phyloP scores from a whole-genome alignment of 2,888 invertebrate genomes.

The Mesorhabditis sp. region DNA sequence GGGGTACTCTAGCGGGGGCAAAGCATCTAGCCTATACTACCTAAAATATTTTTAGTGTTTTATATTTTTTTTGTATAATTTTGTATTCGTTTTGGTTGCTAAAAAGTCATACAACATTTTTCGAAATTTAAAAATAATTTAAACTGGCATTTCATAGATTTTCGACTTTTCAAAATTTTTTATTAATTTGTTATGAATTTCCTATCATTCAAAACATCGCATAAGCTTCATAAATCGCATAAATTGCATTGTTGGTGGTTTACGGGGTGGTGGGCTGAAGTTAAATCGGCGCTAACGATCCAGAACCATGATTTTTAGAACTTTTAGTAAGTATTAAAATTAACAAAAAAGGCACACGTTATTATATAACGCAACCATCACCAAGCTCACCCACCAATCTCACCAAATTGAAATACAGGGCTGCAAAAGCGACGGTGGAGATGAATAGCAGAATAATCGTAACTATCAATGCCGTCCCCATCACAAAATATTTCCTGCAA shows the following conservation, averaged over 20 bases:
- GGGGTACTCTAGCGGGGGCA: too few relatives aligned
- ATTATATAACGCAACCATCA: neutral
- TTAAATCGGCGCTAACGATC: too few relatives aligned
- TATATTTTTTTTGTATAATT: too few relatives aligned
- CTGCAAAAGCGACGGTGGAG: constrained; percentile 49
- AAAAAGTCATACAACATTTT: neutral
- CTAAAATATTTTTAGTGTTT: too few relatives aligned
- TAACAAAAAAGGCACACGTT: constrained; percentile 4
- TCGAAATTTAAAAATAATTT: neutral
- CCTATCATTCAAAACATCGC: too few relatives aligned
- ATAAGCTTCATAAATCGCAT: too few relatives aligned
- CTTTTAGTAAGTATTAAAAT: neutral
- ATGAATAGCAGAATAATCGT: constrained; percentile 41
- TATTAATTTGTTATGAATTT: neutral
- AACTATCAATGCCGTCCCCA: constrained; percentile 25
- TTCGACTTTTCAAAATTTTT: neutral
- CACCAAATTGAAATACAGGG: constrained; percentile 45
- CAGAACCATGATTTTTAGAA: too few relatives aligned
- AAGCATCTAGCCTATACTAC: too few relatives aligned
- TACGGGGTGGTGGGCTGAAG: too few relatives aligned
- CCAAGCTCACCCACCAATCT: constrained; percentile 21
- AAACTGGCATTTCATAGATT: neutral
- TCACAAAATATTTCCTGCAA: constrained; percentile 17
- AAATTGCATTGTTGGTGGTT: too few relatives aligned
- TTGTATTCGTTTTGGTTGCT: too few relatives aligned